These are phyloP conservation scores for Heterotis niloticus DNA, from an alignment of 2,113 vertebrate species.

Conservation along the genomic window DNA sequence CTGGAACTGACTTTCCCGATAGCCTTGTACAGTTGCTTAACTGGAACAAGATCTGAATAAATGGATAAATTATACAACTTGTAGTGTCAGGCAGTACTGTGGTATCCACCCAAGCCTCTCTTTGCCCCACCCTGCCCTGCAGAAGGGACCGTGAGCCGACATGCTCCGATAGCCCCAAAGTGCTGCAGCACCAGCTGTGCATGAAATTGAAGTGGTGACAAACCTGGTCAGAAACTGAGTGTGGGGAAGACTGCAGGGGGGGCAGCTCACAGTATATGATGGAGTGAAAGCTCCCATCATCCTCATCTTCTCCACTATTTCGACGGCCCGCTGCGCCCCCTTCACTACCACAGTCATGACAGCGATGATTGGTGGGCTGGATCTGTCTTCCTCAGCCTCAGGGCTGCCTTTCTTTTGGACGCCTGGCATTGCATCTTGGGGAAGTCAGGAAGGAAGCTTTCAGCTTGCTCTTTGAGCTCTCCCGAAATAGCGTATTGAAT, in stretches of 20 bases:
- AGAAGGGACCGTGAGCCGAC: neutral
- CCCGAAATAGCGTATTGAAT: conserved; percentile 23
- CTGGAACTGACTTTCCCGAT: neutral
- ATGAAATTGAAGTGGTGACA: conserved; percentile 71
- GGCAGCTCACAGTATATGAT: conserved; percentile 61
- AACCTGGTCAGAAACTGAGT: conserved; percentile 56
- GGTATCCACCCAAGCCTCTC: neutral
- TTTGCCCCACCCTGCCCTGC: neutral
- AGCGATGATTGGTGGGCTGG: conserved; percentile 55
- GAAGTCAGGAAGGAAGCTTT: neutral
- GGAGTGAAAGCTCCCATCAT: conserved; percentile 56
- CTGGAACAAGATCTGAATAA: neutral
- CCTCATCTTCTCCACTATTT: conserved; percentile 69
- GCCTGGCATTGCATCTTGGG: neutral
- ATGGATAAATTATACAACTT: neutral
- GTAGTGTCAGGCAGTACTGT: neutral
- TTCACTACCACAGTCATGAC: conserved; percentile 48
- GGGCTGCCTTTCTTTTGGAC: neutral
- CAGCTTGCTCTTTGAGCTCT: neutral
- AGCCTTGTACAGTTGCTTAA: neutral
- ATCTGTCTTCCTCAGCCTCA: neutral
- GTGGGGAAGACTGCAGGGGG: neutral
- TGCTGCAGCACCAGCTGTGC: conserved; percentile 66
- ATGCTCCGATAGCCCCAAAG: neutral
- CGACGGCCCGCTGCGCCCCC: conserved; percentile 65